Base-by-base conservation (phyloP, 2,888 invertebrate genomes). In the Augiades crinisus region DNA sequence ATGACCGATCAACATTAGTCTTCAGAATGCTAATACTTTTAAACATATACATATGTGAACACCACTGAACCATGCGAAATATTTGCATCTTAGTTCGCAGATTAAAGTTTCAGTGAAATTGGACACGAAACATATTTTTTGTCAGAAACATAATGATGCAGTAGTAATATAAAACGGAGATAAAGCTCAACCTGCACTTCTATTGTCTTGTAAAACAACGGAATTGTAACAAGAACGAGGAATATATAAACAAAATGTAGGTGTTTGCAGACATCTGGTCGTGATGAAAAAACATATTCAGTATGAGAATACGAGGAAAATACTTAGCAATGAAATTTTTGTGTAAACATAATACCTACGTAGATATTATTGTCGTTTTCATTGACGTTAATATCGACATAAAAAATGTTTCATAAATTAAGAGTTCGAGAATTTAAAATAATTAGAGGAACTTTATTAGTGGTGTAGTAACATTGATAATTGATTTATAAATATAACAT, bases 101-200 rank as follows among this genome's bases (percentile, higher is more conserved):
- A n/a, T 43, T 21, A 40, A 31, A 43, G 43, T 13, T 43, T 44
- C 31, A 10, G 12, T 33, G 44, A 44, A 33, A 17, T 43, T 21
- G 19, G 13, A 12, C 8, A 8, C n/a, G n/a, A 10, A 21, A 21
- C 14, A 13, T n/a, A 21, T 21, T 19, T n/a, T 31, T 31, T 8
- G 13, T 13, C 31, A 33, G n/a, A 41, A 17, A 30, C 5, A 12
- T 12, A 12, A 30, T 30, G 30, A 30, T 30, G 30, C 30, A 30
- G 12, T 12, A 30, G 30, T 30, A 30, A 30, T 30, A 30, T 30
- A 30, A 27, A 27, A 30, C 30, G 30, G 12, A 30, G 12, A 30
- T 30, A 30, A 30, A 30, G 30, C 30, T 12, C 30, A 12, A 30
- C 30, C 30, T 30, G 30, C 12, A 30, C 5, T 30, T 30, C 30